Base-by-base conservation (phyloP, 35 echinoderm and acorn worm genomes). In the Acanthaster planci region DNA sequence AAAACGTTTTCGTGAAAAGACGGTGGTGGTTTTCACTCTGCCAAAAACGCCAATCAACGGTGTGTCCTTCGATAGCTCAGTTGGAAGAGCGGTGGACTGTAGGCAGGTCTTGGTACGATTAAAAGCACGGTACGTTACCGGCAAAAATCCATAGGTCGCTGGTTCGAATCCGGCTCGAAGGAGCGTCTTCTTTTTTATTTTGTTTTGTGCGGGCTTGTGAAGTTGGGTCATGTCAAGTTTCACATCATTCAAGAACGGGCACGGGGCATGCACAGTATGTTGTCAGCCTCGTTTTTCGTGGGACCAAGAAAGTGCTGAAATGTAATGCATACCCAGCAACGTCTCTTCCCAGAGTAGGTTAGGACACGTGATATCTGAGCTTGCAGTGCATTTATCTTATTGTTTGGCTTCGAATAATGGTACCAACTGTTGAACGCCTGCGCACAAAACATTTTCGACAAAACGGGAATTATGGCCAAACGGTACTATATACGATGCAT, bases 101-200 rank as follows among this genome's bases (percentile, higher is more conserved):
- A 60, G 57, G 18, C 57, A 60, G 9, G 18, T 22, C n/a, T n/a
- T n/a, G n/a, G 57, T 16, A 60, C 19, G 6, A 6, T 8, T 47
- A 12, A 47, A 47, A 47, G 42, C 42, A 47, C 42, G 4, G 42
- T 12, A 47, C 42, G 12, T n/a, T n/a, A n/a, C n/a, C n/a, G 4
- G 42, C 42, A 47, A 7, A 16, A 8, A 60, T 60, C 57, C 57
- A 60, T 60, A 60, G 57, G 57, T 60, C 57, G 57, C 60, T 68
- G 60, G 60, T 68, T 68, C 60, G 15, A 68, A 68, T 68, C 60
- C 60, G 60, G 60, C 60, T 68, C 60, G 60, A 68, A 68, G 60
- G 60, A 68, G 0, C 18, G 19, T 18, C 0, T 19, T n/a, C n/a
- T 58, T 58, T 59, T 59, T 15, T 8, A 35, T 27, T 68, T 68